Percentiles rank a stretch among this genome's conserved stretches.
These are phyloP conservation scores for Pyrochroa serraticornis DNA, from an alignment of 2,888 invertebrate species.

Conservation along the genomic window DNA sequence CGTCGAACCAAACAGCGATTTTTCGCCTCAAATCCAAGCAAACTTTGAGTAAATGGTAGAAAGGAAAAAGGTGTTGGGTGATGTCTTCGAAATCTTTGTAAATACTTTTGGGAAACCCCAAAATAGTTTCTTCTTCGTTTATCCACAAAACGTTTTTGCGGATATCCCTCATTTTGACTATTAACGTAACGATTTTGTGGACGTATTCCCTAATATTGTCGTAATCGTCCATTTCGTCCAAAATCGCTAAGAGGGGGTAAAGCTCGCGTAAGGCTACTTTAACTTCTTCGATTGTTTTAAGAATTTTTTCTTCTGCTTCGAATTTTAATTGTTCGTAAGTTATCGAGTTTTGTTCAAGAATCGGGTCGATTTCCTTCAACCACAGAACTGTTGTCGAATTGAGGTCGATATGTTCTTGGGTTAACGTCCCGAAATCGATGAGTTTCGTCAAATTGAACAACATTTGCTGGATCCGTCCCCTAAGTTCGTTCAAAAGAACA, in stretches of 20 bases:
- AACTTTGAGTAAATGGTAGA: slow-evolving; percentile 71
- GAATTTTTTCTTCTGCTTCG: slow-evolving; percentile 82
- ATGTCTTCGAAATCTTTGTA: slow-evolving; percentile 83
- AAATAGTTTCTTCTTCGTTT: slow-evolving; percentile 85
- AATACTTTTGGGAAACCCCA: slow-evolving; percentile 77
- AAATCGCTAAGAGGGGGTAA: slow-evolving; percentile 74
- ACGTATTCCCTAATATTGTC: slow-evolving; percentile 79
- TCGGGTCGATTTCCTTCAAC: slow-evolving; percentile 78
- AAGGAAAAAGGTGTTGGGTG: slow-evolving; percentile 73
- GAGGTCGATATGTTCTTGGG: slow-evolving; percentile 75
- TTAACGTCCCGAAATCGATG: slow-evolving; percentile 78
- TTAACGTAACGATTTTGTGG: slow-evolving; percentile 75
- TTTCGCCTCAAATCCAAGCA: slow-evolving; percentile 79
- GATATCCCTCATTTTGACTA: slow-evolving; percentile 76
- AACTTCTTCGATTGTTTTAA: slow-evolving; percentile 71
- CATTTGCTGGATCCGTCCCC: slow-evolving; percentile 72
- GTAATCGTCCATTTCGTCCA: slow-evolving; percentile 86
- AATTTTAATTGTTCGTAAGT: slow-evolving; percentile 82
- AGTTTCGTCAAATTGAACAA: slow-evolving; percentile 71
- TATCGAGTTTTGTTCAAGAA: slow-evolving; percentile 80
- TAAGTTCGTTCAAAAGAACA: slow-evolving; percentile 70
- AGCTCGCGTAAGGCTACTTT: slow-evolving; percentile 74
- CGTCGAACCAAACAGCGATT: slow-evolving; percentile 89
- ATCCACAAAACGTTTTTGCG: slow-evolving; percentile 83
- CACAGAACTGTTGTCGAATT: slow-evolving; percentile 86